A percentile compares a stretch with the other conserved stretches of the same genome.
Conservation (phyloP, 2,888 invertebrate genomes). For the Macrophya annulata region DNA sequence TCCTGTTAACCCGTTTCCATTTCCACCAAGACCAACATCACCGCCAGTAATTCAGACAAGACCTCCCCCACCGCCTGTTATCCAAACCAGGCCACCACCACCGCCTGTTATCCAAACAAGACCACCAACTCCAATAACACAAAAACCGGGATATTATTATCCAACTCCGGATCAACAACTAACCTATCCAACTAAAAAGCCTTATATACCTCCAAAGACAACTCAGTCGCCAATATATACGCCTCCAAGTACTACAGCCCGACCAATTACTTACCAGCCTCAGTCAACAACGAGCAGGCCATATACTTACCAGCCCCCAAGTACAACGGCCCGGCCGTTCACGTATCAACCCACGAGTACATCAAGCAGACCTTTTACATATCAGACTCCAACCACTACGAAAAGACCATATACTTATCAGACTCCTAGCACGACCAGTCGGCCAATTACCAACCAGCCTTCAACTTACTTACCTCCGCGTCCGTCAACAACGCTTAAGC, state of each 20-base stretch:
- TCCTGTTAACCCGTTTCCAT: conserved; percentile 68
- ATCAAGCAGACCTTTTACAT: conserved; percentile 20
- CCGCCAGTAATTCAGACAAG: conserved; percentile 65
- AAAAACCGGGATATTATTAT: conserved; percentile 61
- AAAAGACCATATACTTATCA: conserved; percentile 42
- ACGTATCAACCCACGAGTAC: conserved; percentile 40
- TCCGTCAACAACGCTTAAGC: conserved; percentile 15
- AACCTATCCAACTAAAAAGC: conserved; percentile 61
- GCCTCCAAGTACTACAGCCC: background rate
- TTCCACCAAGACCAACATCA: conserved; percentile 56
- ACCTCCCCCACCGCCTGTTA: conserved; percentile 60
- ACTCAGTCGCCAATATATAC: background rate
- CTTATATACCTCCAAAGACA: background rate
- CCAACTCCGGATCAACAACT: conserved; percentile 64
- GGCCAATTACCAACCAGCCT: conserved; percentile 35
- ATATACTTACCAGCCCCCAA: conserved; percentile 22
- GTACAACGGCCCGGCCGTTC: conserved; percentile 13
- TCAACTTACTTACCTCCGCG: conserved; percentile 58
- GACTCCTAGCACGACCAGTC: conserved; percentile 6
- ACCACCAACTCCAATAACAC: conserved; percentile 55
- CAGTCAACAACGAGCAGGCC: conserved; percentile 21
- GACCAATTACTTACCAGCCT: background rate
- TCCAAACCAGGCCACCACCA: conserved; percentile 55
- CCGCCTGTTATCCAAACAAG: conserved; percentile 62
- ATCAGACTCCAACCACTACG: conserved; percentile 36